Conservation (phyloP, 2,797 vertebrate genomes). For the Lophotriccus pileatus region DNA sequence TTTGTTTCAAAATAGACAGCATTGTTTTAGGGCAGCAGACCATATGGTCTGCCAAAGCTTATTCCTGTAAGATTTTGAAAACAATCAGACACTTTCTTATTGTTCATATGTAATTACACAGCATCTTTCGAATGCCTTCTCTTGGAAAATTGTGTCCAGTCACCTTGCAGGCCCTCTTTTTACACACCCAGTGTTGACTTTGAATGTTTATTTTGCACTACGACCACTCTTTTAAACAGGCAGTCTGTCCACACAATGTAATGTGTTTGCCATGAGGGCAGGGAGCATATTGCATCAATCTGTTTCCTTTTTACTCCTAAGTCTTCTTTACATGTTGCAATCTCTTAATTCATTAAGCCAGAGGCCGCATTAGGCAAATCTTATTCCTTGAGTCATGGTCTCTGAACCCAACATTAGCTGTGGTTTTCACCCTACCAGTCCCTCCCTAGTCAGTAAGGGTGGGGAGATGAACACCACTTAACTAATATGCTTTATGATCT, state of each 20-base stretch:
- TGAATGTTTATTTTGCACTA: not conserved
- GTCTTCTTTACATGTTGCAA: not conserved
- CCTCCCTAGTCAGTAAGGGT: not conserved
- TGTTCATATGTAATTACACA: not conserved
- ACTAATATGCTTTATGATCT: not conserved
- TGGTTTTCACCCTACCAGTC: not conserved
- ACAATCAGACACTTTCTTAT: not conserved
- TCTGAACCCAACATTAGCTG: not conserved
- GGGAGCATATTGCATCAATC: not conserved
- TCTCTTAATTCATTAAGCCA: not conserved
- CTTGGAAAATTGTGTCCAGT: not conserved
- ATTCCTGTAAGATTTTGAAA: not conserved
- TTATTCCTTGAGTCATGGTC: not conserved
- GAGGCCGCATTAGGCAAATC: not conserved
- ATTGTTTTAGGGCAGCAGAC: not conserved
- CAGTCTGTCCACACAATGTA: not conserved
- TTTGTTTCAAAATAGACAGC: not conserved
- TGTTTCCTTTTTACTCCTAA: not conserved
- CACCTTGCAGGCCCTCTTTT: not conserved
- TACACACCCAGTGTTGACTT: not conserved
- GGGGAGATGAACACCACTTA: not conserved
- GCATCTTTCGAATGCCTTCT: not conserved
- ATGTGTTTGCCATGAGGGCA: not conserved
- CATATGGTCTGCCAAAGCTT: not conserved
- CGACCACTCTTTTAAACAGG: not conserved